Base-by-base conservation (phyloP, 2,888 invertebrate species). In the Tenthredo notha region DNA sequence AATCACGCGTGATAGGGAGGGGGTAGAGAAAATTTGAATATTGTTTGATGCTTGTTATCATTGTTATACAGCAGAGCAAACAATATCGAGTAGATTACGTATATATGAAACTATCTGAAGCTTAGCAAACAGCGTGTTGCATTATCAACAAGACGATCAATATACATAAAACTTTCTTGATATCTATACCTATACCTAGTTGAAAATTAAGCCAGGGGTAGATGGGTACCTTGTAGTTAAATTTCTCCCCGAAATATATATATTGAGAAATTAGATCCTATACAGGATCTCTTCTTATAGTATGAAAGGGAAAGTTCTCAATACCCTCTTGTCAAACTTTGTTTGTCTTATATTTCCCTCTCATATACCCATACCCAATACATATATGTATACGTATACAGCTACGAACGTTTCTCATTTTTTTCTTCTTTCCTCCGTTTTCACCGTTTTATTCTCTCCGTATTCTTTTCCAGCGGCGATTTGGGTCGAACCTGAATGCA, bases 91-190 rank as follows among this genome's bases (percentile, higher is more conserved):
- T 25, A 33, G 1, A 67, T 15, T 33, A 67, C n/a, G 7, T 10
- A 25, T 21, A 25, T 61, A 25, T 21, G 74, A 74, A 74, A 74
- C 74, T 74, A 40, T 74, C 40, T 74, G 4, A 10, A 43, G 40
- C 40, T 43, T 3, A 9, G 21, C n/a, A 25, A 43, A 74, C 74
- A 43, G 15, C 18, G 33, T 74, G 74, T 43, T 43, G 43, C 74
- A 43, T 74, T 74, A 74, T 43, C 37, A 74, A 74, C 43, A 74
- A 74, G 74, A 25, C 74, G 74, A 74, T 74, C 74, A 74, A 74
- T 40, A 40, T 43, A 43, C 74, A 40, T 43, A 43, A 43, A 74
- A 43, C 40, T 40, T 43, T 74, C 25, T 3, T 74, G 43, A 43
- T 74, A 43, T 18, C 54, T n/a, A 54, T n/a, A 54, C 54, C 58